A percentile compares a stretch with the other conserved stretches of the same genome.
phyloP scores from a whole-genome alignment of 53 echinoderm and acorn worm genomes.

The Apostichopus leukothele region DNA sequence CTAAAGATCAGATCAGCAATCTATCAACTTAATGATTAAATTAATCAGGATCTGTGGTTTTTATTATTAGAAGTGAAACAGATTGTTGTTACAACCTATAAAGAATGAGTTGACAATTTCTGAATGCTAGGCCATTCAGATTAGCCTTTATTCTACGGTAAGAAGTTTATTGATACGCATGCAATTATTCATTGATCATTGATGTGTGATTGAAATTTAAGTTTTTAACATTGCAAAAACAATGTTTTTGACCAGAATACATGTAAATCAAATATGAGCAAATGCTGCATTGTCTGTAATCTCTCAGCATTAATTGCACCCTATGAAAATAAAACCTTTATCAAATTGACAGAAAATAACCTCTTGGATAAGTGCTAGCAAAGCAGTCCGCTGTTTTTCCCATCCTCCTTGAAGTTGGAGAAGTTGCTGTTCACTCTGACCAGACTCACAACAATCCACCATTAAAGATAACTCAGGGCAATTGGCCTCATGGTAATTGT shows the following conservation, averaged over 20 bases:
- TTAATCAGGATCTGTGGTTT: background rate
- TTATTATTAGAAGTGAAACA: no score
- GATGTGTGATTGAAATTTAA: no score
- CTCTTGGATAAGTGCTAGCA: constrained; percentile 77
- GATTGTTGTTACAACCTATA: no score
- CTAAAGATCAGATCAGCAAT: no score
- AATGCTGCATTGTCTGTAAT: background rate
- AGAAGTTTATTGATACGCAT: no score
- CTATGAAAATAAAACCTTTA: background rate
- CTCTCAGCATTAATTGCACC: no score
- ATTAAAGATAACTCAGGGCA: constrained; percentile 84
- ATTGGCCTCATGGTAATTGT: constrained; percentile 74
- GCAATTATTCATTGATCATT: no score
- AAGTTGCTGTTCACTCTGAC: constrained; percentile 33
- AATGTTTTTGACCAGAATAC: background rate
- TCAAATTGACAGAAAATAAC: constrained; percentile 26
- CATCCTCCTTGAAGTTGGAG: constrained; percentile 57
- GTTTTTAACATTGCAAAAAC: background rate
- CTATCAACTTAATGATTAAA: background rate
- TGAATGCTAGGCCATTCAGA: no score
- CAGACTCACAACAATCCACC: constrained; percentile 78
- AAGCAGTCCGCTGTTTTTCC: constrained; percentile 64
- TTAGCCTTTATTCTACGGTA: background rate
- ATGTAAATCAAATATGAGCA: background rate
- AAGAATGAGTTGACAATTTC: no score